Evolutionary conservation across 1,140 invertebrate genomes (phyloP).

Genomic region (Drosophila eugracilis): DNA sequence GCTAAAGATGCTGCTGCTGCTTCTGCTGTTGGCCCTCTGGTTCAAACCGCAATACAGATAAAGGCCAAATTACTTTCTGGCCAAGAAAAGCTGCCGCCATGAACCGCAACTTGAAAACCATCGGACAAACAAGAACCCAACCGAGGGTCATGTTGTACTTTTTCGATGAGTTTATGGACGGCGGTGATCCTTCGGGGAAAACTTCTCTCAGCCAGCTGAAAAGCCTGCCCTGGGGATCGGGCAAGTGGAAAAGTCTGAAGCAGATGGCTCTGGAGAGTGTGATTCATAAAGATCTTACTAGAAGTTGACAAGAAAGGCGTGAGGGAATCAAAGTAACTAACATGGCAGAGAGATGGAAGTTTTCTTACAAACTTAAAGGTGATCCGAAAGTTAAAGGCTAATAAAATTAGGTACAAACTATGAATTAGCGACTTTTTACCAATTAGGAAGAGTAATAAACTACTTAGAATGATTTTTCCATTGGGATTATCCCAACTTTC

Average conservation of each 20-base stretch:
- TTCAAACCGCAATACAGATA: slow-evolving; percentile 81
- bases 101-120: slow-evolving; percentile 71
- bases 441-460: too few relatives aligned
- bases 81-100: slow-evolving; percentile 73
- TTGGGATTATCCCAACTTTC: too few relatives aligned
- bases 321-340: slow-evolving; percentile 22
- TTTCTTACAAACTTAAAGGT: slow-evolving; percentile 2
- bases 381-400: not conserved
- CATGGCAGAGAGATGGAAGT: not conserved
- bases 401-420: too few relatives aligned
- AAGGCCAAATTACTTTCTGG: slow-evolving; percentile 82
- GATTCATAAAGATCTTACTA: slow-evolving; percentile 63
- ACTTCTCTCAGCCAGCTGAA: slow-evolving; percentile 10
- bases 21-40: slow-evolving; percentile 54
- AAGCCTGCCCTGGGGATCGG: slow-evolving; percentile 17
- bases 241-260: slow-evolving; percentile 36
- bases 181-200: slow-evolving; percentile 68
- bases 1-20: slow-evolving; percentile 40
- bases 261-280: slow-evolving; percentile 22
- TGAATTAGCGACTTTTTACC: too few relatives aligned
- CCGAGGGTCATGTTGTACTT: slow-evolving; percentile 51
- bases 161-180: slow-evolving; percentile 65
- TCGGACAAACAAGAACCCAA: slow-evolving; percentile 55
- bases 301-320: slow-evolving; percentile 26
- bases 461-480: too few relatives aligned